Evolutionary conservation across 2,888 invertebrate species (phyloP).

Genomic region (Melinaea marsaeus): DNA sequence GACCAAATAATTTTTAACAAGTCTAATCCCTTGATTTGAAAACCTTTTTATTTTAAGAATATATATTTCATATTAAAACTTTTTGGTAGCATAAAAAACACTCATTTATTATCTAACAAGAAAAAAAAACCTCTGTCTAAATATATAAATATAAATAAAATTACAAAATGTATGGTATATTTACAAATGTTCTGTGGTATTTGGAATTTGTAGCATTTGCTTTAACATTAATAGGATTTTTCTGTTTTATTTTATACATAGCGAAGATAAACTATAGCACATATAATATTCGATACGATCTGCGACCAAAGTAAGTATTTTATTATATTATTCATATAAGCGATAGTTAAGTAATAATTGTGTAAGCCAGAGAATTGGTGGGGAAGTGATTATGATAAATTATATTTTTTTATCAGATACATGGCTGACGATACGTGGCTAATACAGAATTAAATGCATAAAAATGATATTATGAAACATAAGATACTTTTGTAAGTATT

Average conservation of each 20-base stretch:
- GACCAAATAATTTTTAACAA: too few relatives aligned
- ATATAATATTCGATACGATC: conserved; percentile 51
- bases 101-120: background rate
- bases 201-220: conserved; percentile 60
- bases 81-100: too few relatives aligned
- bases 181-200: conserved; percentile 61
- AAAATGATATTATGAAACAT: conserved; percentile 24
- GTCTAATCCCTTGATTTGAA: too few relatives aligned
- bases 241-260: conserved; percentile 56
- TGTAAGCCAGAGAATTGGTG: too few relatives aligned
- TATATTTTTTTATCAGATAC: conserved; percentile 44
- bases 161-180: conserved; percentile 46
- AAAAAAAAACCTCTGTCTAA: conserved; percentile 1
- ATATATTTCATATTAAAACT: too few relatives aligned
- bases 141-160: conserved; percentile 7
- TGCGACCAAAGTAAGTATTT: conserved; percentile 54
- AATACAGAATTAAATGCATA: conserved; percentile 37
- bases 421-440: conserved; percentile 65
- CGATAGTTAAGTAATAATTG: too few relatives aligned
- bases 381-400: background rate
- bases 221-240: conserved; percentile 49
- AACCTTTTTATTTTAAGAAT: too few relatives aligned
- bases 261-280: conserved; percentile 47
- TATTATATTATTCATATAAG: background rate
- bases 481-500: conserved; percentile 35